Conservation (phyloP, 2,113 vertebrate genomes). For the Pygoscelis antarcticus region DNA sequence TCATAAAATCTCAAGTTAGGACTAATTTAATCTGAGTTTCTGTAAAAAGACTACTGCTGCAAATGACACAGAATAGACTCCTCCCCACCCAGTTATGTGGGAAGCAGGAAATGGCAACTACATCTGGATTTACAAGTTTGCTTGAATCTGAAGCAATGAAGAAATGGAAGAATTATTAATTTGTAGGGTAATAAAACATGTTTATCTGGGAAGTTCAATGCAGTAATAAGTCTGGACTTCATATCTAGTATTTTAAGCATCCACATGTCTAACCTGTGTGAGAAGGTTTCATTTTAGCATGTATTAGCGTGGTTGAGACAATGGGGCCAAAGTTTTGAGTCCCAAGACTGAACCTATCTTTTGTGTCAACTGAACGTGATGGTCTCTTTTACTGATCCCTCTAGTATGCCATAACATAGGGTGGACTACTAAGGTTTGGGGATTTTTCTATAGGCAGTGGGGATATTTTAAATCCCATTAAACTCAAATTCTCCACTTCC, state of each 20-base stretch:
- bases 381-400: neutral
- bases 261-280: neutral
- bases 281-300: neutral
- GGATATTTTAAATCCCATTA: neutral
- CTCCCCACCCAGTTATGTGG: neutral
- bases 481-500: neutral
- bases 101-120: slow-evolving; percentile 2
- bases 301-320: neutral
- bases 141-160: neutral
- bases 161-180: neutral
- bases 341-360: neutral
- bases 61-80: neutral
- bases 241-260: neutral
- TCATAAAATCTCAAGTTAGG: neutral
- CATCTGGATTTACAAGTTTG: neutral
- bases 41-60: neutral
- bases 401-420: neutral
- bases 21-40: neutral
- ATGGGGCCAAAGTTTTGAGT: neutral
- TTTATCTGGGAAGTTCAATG: neutral
- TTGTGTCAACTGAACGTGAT: neutral
- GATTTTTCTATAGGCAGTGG: neutral
- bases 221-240: neutral
- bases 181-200: neutral
- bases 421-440: neutral